These are phyloP conservation scores for Columba guinea DNA, from an alignment of 2,797 vertebrate species.

Conservation along the genomic window DNA sequence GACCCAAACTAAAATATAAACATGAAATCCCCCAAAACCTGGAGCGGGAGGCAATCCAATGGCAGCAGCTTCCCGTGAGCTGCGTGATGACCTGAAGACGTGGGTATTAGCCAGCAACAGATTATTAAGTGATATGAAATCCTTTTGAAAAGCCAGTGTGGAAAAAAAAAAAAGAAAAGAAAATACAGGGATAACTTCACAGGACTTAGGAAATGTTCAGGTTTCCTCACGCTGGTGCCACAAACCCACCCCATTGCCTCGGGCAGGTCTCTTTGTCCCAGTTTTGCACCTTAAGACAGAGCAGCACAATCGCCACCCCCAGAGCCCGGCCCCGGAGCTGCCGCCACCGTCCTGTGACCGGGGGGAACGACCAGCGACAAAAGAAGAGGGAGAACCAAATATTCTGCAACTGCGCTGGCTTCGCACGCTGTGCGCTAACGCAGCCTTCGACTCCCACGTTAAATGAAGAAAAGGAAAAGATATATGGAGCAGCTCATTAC, in stretches of 20 bases:
- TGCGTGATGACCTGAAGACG: not conserved
- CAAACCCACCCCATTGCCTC: not conserved
- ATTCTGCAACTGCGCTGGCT: not conserved
- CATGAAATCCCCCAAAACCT: not conserved
- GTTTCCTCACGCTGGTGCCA: not conserved
- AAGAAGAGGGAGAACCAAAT: not conserved
- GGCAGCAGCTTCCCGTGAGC: not conserved
- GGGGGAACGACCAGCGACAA: not conserved
- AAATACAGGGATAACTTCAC: not conserved
- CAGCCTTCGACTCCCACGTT: not conserved
- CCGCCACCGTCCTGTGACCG: rapidly evolving
- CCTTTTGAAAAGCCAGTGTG: not conserved
- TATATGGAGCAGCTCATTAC: not conserved
- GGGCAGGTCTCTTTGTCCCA: not conserved
- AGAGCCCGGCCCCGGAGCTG: not conserved
- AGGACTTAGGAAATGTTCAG: not conserved
- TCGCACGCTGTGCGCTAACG: rapidly evolving
- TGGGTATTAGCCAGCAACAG: not conserved
- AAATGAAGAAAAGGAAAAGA: not conserved
- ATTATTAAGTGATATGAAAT: not conserved
- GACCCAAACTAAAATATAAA: not conserved
- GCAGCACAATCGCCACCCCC: not conserved
- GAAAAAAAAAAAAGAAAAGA: not conserved
- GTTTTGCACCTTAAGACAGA: not conserved
- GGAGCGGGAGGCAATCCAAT: not conserved